Base-by-base conservation (phyloP, 1,140 invertebrate genomes). In the Venustaconcha ellipsiformis region DNA sequence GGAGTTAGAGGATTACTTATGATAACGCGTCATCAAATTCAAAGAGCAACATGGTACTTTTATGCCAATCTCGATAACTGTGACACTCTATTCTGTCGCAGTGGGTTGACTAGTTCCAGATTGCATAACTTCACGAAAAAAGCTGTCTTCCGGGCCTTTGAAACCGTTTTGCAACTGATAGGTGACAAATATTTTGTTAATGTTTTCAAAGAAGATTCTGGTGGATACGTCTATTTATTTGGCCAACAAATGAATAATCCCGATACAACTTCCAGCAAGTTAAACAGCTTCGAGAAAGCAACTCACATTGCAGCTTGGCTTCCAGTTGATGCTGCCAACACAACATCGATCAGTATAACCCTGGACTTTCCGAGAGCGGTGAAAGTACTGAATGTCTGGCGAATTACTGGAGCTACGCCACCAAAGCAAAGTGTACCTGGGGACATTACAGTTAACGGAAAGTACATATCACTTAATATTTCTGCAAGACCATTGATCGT, bases 1-100 rank as follows among this genome's bases (percentile, higher is more conserved):
- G 83, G 74, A 15, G 58, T 81, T 5, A 66, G 84, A 56, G 84
- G 80, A 48, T 71, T 85, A 12, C 48, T 83, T 26, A 70, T 85
- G 17, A 57, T 81, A 14, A 60, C 79, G 1, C 70, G 84, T 20
- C 73, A 70, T 12, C 73, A 73, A 55, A 65, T 83, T 23, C 78
- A 76, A 57, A 79, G 79, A 58, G 79, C 80, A 2, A 81, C 79
- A 1, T 85, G 84, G 84, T 85, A 80, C 74, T 85, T 85, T 76
- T 85, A 82, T 69, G 84, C 80, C 37, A 82, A 83, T 72, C 70
- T 73, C 14, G 72, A 83, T 5, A 57, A 74, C 13, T 80, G 80
- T 67, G 70, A 80, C 59, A 79, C 79, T 18, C 48, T 85, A 23
- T 85, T 78, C 71, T 83, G 84, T 59, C 66, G 84, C 14, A 85